Evolutionary conservation across 2,797 vertebrate genomes (phyloP).

Genomic region (Falco berigora): DNA sequence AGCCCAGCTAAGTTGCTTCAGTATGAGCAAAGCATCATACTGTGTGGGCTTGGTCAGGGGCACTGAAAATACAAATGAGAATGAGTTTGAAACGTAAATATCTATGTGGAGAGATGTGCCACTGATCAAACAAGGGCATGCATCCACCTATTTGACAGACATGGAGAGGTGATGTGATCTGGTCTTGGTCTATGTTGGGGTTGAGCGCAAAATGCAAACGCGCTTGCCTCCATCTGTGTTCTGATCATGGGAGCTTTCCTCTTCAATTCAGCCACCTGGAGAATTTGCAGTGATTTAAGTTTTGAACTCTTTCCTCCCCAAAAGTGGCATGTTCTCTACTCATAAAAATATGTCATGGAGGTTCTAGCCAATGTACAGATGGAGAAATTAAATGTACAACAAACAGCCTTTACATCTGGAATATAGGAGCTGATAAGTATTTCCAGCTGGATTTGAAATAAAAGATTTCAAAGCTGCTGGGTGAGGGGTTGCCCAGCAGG

Average conservation of each 20-base stretch:
- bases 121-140: not conserved
- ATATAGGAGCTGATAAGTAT: not conserved
- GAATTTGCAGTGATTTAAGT: not conserved
- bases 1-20: not conserved
- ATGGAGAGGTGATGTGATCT: not conserved
- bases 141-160: not conserved
- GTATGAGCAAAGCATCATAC: not conserved
- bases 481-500: not conserved
- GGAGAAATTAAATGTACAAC: not conserved
- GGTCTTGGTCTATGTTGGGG: not conserved
- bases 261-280: not conserved
- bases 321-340: not conserved
- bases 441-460: constrained; percentile 46
- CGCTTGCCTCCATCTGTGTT: not conserved
- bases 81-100: not conserved
- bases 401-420: constrained; percentile 7
- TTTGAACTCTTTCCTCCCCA: not conserved
- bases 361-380: not conserved
- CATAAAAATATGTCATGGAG: not conserved
- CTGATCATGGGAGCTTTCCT: not conserved
- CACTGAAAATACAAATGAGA: not conserved
- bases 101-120: not conserved
- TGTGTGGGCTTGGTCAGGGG: not conserved
- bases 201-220: not conserved
- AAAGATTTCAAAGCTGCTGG: not conserved